Percentiles rank a stretch among this genome's conserved stretches.
These are phyloP conservation scores for Festucalex cinctus DNA, from an alignment of 2,113 vertebrate genomes.

Conservation along the genomic window DNA sequence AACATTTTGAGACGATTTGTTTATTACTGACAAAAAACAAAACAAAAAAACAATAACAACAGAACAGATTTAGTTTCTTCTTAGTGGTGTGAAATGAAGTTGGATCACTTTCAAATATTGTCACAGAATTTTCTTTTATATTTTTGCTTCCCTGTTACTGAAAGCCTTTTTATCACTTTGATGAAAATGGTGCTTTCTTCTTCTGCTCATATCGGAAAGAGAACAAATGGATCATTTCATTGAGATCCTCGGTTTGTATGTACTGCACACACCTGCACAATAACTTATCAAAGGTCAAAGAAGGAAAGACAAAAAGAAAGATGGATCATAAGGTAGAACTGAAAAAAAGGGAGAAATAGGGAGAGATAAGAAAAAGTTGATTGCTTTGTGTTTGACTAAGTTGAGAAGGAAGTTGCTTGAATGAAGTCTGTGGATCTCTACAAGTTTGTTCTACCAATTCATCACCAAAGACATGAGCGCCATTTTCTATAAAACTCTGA, in stretches of 20 bases:
- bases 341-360: conserved; percentile 55
- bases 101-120: conserved; percentile 72
- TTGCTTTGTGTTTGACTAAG: conserved; percentile 20
- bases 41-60: too few relatives aligned
- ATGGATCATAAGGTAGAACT: conserved; percentile 53
- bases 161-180: conserved; percentile 47
- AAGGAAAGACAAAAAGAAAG: conserved; percentile 55
- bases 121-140: conserved; percentile 61
- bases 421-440: conserved; percentile 30
- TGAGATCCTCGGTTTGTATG: conserved; percentile 57
- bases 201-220: conserved; percentile 42
- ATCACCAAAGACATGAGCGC: not conserved
- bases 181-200: conserved; percentile 52
- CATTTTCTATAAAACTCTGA: not conserved
- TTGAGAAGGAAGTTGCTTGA: conserved; percentile 43
- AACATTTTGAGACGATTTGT: too few relatives aligned
- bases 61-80: not conserved
- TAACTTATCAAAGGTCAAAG: conserved; percentile 59
- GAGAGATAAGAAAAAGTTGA: conserved; percentile 51
- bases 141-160: conserved; percentile 41
- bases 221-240: conserved; percentile 52
- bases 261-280: conserved; percentile 67
- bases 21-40: too few relatives aligned
- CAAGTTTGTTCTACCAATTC: conserved; percentile 7
- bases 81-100: conserved; percentile 48